These are phyloP conservation scores for Andrena cerasifolii DNA, from an alignment of 1,140 invertebrate species.

Conservation along the genomic window DNA sequence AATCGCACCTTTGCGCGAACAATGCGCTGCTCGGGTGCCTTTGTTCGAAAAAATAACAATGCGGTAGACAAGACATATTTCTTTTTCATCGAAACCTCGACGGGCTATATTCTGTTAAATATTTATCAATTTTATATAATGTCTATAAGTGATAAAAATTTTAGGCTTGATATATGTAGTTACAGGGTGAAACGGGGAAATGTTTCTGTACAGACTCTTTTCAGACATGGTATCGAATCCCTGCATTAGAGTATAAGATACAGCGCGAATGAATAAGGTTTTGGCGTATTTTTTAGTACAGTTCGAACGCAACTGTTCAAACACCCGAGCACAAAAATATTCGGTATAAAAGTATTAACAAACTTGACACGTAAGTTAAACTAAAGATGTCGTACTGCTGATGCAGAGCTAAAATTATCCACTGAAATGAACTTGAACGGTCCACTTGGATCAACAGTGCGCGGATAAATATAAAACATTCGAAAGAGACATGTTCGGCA, in stretches of 20 bases:
- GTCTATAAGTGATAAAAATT: too few species aligned
- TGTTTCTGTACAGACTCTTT: too few species aligned
- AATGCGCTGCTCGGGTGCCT: not conserved
- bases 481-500: not conserved
- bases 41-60: conserved; percentile 20
- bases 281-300: too few species aligned
- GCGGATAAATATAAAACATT: not conserved
- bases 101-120: not conserved
- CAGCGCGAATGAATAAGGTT: too few species aligned
- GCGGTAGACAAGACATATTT: not conserved
- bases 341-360: not conserved
- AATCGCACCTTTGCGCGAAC: not conserved
- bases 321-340: not conserved
- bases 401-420: too few species aligned
- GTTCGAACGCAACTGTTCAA: not conserved
- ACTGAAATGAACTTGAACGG: too few species aligned
- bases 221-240: too few species aligned
- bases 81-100: not conserved
- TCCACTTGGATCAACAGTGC: too few species aligned
- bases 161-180: too few species aligned
- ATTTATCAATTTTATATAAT: not conserved
- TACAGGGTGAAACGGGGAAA: too few species aligned
- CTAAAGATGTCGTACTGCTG: not conserved
- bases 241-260: too few species aligned
- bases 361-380: not conserved